Percentiles rank a stretch among this genome's conserved stretches.
These are phyloP conservation scores for Calameuta filiformis DNA, from an alignment of 2,888 invertebrate species.

Conservation along the genomic window DNA sequence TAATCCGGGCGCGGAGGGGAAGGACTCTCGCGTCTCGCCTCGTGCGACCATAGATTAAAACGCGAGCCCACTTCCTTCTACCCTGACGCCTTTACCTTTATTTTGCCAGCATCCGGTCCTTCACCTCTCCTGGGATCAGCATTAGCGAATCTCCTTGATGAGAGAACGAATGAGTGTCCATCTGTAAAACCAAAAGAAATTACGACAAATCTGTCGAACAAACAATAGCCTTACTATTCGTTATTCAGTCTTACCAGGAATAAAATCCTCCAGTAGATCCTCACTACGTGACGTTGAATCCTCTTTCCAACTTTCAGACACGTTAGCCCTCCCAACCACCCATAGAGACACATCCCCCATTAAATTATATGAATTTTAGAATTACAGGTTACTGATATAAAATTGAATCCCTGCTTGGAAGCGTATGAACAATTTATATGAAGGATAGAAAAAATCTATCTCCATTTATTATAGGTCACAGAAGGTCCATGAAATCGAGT, in stretches of 20 bases:
- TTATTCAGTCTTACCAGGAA: not conserved
- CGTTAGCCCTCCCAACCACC: not conserved
- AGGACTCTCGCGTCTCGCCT: constrained; percentile 40
- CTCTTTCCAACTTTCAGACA: not conserved
- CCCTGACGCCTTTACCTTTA: constrained; percentile 56
- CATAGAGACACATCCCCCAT: not conserved
- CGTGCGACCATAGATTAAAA: constrained; percentile 64
- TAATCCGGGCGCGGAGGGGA: constrained; percentile 58
- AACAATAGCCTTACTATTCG: not conserved
- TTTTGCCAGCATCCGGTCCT: not conserved
- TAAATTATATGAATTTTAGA: not conserved
- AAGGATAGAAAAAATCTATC: not conserved
- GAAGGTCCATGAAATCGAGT: not conserved
- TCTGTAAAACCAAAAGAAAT: not conserved
- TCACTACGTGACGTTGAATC: not conserved
- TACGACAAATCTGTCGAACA: not conserved
- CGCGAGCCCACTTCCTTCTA: constrained; percentile 51
- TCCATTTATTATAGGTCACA: not conserved
- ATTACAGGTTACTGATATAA: not conserved
- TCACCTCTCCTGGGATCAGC: not conserved
- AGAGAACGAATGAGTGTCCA: not conserved
- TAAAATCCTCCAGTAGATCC: not conserved
- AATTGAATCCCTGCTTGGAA: not conserved
- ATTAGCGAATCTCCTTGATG: not conserved
- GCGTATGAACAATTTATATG: not conserved